Evolutionary conservation across 2,113 vertebrate species (phyloP), one percentile per base, ranked within the genome.

Genomic region (Rhinoderma darwinii): DNA sequence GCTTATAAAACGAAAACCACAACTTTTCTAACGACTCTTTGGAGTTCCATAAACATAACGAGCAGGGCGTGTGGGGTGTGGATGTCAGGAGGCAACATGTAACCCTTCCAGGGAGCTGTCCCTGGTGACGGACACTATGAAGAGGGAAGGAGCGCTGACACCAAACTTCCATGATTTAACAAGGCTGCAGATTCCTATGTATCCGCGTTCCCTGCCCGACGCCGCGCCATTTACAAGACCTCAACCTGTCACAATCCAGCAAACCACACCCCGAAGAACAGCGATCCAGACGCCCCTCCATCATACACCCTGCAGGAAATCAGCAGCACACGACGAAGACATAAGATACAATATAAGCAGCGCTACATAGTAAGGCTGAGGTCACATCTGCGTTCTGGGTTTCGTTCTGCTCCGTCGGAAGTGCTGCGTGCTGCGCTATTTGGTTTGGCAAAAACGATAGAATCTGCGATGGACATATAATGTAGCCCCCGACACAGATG

Each of bases 1-100:
- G 51, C 77, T 59, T 39, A 80, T 80, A 80, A 80, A 80, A n/a
- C 25, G 1, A n/a, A 54, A 61, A 59, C 30, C 50, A 14, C 76
- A 25, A 11, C 50, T 22, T 37, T 54, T 56, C 50, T 79, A 56
- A 37, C 0, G 30, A 20, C 12, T 59, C 51, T 80, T 59, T 20
- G 39, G 20, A 80, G 77, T 32, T 54, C 25, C 9, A 37, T 79
- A 39, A 30, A 79, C 76, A 54, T 56, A 37, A 56, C 20, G 47
- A 79, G 76, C 30, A 56, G 76, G 76, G 75, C 27, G 76, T 79
- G 76, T 41, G 32, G 18, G 76, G 73, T 6, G 43, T 30, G 41
- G n/a, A 6, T 1, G 10, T 22, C 66, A 70, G 32, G 17, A 37
- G 66, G 66, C 32, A 35, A 70, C 66, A 22, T 0, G 37, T 70